Base-by-base conservation (phyloP, 2,797 vertebrate genomes). In the Leuciscus waleckii region DNA sequence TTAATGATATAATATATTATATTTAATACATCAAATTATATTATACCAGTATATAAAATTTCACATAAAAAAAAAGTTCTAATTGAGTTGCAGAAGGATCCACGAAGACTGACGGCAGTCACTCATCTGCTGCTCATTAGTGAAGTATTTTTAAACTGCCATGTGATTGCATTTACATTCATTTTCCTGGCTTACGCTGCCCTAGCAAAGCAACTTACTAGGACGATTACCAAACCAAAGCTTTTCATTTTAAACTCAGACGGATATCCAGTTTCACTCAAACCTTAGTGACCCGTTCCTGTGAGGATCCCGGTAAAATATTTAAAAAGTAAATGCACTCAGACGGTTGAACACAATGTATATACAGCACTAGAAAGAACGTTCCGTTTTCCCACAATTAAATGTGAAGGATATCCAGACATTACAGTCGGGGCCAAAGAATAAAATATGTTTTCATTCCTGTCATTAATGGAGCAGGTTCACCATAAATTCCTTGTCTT, bases 401-500 rank as follows among this genome's bases (percentile, higher is more conserved):
- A 86, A 86, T 39, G 5, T 46, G 77, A 85, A 85, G 77, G 56
- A 73, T 71, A 80, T 80, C 67, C 77, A 85, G 83, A 85, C 83
- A 78, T 70, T 58, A 78, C 21, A 51, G 23, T 23, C 16, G 75
- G 9, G 86, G 37, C 88, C 37, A 82, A 79, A 71, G 32, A 41
- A 82, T 77, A 78, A 84, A 92, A 83, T 79, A 77, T 83, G 61
- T 90, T 87, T 86, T 70, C 65, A 77, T 43, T 63, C 69, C 71
- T 46, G 84, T 78, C 79, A 56, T 87, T 86, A 81, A 81, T 79
- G 35, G 73, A 87, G 79, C 69, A 85, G 75, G 83, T 88, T 82
- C 76, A 73, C 83, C 54, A 84, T 89, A 90, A 86, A 92, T 87
- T 63, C 87, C 86, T 74, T 46, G 80, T 85, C 76, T 88, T 92